These are phyloP conservation scores for Taxidea taxus DNA, from an alignment of 2,113 vertebrate species.

Conservation along the genomic window DNA sequence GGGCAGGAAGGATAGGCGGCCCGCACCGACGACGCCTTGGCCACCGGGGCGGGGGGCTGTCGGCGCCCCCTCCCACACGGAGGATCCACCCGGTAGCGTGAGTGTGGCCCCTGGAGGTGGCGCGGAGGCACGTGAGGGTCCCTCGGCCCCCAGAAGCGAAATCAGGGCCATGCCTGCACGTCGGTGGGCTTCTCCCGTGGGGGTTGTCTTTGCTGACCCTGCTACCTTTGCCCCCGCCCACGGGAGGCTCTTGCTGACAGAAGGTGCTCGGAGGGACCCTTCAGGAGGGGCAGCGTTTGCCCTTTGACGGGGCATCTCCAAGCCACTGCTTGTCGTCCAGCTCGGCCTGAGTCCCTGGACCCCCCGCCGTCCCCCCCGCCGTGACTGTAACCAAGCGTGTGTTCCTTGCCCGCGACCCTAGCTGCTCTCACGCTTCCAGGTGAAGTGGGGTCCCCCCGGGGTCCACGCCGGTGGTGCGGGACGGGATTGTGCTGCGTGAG, in stretches of 20 bases:
- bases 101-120: accelerated
- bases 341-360: accelerated
- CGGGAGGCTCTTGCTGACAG: background rate
- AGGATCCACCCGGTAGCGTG: accelerated
- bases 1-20: background rate
- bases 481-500: background rate
- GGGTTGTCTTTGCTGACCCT: accelerated
- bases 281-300: background rate
- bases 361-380: accelerated
- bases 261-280: background rate
- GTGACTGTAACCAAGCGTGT: accelerated
- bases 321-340: background rate
- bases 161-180: accelerated
- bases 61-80: accelerated
- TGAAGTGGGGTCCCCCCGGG: accelerated
- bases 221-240: accelerated
- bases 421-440: accelerated
- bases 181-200: accelerated
- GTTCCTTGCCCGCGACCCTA: accelerated
- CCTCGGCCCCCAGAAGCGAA: background rate
- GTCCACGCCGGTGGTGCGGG: accelerated
- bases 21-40: accelerated
- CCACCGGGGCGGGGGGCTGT: accelerated
- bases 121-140: accelerated
- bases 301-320: accelerated